A percentile compares a stretch with the other conserved stretches of the same genome.
Conservation (phyloP, 2,113 vertebrate genomes). For the Panthera tigris region DNA sequence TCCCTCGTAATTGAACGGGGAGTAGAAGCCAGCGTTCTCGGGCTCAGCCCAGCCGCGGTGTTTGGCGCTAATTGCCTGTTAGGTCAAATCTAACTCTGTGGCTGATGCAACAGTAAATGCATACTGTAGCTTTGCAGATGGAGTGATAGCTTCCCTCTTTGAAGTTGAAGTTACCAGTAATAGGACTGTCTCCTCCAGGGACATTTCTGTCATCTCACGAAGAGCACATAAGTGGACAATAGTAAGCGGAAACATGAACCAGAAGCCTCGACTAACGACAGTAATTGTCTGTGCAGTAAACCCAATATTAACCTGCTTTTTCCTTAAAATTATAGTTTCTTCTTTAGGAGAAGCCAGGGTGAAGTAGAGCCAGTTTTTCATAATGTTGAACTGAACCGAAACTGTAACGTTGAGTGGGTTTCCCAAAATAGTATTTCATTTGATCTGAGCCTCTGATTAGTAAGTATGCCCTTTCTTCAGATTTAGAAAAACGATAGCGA, state of each 20-base stretch:
- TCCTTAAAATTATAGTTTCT: constrained; percentile 2
- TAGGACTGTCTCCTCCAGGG: constrained; percentile 1
- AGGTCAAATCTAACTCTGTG: constrained; percentile 62
- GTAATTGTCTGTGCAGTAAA: constrained; percentile 20
- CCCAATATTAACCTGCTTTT: background rate
- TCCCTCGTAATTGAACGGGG: constrained; percentile 80
- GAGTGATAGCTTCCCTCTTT: background rate
- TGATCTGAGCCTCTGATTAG: background rate
- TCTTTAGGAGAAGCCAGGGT: background rate
- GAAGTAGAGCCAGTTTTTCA: constrained; percentile 35
- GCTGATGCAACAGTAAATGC: constrained; percentile 33
- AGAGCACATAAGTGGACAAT: constrained; percentile 22
- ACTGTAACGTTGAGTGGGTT: background rate
- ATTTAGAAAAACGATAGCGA: background rate
- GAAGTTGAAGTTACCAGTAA: constrained; percentile 4
- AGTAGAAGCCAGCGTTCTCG: constrained; percentile 73
- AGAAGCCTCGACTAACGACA: background rate
- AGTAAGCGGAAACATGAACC: background rate
- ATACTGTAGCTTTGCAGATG: constrained; percentile 40
- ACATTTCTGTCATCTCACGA: constrained; percentile 27
- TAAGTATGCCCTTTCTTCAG: constrained; percentile 6
- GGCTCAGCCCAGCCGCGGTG: constrained; percentile 66
- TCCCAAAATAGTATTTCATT: constrained; percentile 29
- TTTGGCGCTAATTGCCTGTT: constrained; percentile 79
- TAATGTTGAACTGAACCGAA: background rate